Evolutionary conservation across 2,888 invertebrate genomes (phyloP), one percentile per base, ranked within the genome.

Genomic region (Neria commutata): DNA sequence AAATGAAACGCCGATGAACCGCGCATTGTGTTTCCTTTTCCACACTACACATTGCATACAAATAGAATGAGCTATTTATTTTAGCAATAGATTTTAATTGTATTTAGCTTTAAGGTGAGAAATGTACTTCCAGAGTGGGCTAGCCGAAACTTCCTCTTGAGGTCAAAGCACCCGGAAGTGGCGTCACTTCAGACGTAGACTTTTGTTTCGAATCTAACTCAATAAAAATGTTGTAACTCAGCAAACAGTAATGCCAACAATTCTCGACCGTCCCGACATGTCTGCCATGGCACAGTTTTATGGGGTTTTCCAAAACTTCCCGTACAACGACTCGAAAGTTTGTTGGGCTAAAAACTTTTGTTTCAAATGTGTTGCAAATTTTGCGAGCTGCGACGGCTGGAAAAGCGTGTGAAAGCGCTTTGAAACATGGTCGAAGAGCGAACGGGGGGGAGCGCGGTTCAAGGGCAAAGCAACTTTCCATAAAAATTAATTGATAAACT

Each of bases 291-390:
- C 21, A 42, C 42, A 21, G 42, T 42, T 42, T 42, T 21, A 21
- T 5, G 3, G 42, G 42, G 17, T 10, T 11, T 19, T 19, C 42
- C n/a, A n/a, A 19, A 42, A 42, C 42, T 37, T 42, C 42, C n/a
- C 4, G 42, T 14, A 37, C 21, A 3, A 19, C 21, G 42, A 2
- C 42, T 42, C 17, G 21, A 42, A 42, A 3, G 17, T 42, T 42
- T 68, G 66, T 63, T 70, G 70, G 70, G 66, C 64, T 69, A 64
- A 68, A 67, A 62, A 65, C 59, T 55, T 60, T 61, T 62, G 66
- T 42, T 19, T 21, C 42, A 21, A 42, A 19, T 42, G 42, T 42
- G 42, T 17, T 8, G 42, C 5, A 19, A 17, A 42, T 42, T 37
- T 42, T 42, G 42, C 42, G 21, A 29, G 29, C 29, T 6, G 29